Base-by-base conservation (phyloP, 1,140 invertebrate genomes). In the Maniola jurtina region DNA sequence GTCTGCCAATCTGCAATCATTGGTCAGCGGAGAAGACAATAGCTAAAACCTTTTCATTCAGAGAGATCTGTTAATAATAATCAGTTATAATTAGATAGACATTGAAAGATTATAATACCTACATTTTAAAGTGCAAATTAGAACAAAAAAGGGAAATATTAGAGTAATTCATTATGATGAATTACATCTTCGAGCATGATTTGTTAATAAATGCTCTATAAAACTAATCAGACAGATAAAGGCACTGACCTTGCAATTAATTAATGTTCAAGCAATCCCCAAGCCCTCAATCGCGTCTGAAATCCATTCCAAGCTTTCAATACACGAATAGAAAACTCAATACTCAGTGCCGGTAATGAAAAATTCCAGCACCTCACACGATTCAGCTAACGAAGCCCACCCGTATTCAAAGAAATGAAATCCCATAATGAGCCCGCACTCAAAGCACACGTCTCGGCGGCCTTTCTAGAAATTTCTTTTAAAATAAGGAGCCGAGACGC, bases 381-480 rank as follows among this genome's bases (percentile, higher is more conserved):
- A 76, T 72, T 64, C 69, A 66, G 64, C 77, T 86, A 86, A 84
- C 81, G 83, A 86, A 83, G 70, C 64, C 71, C 71, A 76, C 72
- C 77, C 76, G 77, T 79, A 82, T 85, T 83, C 79, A 84, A 83
- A 84, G 79, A 84, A 82, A 80, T 81, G 76, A 78, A 78, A 83
- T 71, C 72, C 75, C 68, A 78, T 86, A 84, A 86, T 86, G 81
- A 86, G 79, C 79, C 71, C 77, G 73, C 75, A 75, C 80, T 81
- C 74, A 78, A 79, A 79, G 75, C 71, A 71, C 71, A 79, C 75
- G 79, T 82, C 80, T 74, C 62, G 61, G 68, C 61, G 42, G 42
- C 61, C 70, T 78, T 75, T 77, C 62, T 82, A 73, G 75, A 74
- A 81, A 80, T 81, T 84, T 82, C 80, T 84, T 84, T 85, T 80